Evolutionary conservation across 2,797 vertebrate species (phyloP).

Genomic region (Thamnophis elegans): DNA sequence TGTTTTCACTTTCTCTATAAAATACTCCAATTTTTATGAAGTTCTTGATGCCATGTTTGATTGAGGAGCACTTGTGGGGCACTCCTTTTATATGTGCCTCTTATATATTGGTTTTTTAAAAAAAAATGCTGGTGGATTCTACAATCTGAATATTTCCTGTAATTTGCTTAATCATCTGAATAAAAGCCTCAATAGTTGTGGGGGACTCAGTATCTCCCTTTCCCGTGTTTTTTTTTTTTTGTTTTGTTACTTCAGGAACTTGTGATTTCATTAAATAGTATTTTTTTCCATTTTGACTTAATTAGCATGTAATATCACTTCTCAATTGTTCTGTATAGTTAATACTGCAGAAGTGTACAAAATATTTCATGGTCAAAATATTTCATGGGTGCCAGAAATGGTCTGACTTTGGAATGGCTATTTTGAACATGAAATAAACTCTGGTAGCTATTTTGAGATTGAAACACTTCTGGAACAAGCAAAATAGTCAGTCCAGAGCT

Average conservation of each 20-base stretch:
- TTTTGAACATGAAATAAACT: not conserved
- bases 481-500: not conserved
- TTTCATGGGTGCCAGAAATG: not conserved
- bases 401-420: not conserved
- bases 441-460: not conserved
- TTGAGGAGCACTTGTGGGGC: conserved; percentile 19
- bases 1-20: conserved; percentile 26
- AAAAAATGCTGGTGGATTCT: not conserved
- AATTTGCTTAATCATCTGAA: not conserved
- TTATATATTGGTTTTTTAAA: not conserved
- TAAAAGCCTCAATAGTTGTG: not conserved
- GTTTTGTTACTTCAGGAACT: not conserved
- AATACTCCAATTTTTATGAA: conserved; percentile 5
- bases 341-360: not conserved
- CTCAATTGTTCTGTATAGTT: not conserved
- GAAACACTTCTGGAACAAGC: not conserved
- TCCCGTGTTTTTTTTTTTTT: not conserved
- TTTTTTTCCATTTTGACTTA: not conserved
- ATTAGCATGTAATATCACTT: not conserved
- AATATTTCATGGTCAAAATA: not conserved
- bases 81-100: not conserved
- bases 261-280: not conserved
- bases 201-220: not conserved
- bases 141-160: not conserved
- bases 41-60: conserved; percentile 12